Percentiles rank a stretch among this genome's conserved stretches.
Evolutionary conservation across 2,888 invertebrate genomes (phyloP).

Genomic region (Acheta domesticus): DNA sequence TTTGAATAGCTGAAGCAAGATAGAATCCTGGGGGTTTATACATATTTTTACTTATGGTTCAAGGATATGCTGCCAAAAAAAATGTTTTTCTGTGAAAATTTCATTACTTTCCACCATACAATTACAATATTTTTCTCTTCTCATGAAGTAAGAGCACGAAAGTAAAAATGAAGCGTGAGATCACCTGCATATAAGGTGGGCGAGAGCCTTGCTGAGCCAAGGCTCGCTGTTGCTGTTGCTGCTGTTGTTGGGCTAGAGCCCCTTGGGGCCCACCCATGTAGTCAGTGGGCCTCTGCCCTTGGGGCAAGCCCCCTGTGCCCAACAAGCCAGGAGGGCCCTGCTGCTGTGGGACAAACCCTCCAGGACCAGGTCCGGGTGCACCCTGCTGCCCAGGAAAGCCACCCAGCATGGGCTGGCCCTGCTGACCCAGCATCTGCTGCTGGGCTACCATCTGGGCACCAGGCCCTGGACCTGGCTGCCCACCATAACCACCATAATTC

Average conservation of each 20-base stretch:
- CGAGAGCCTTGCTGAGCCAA: slow-evolving; percentile 59
- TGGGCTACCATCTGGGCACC: slow-evolving; percentile 40
- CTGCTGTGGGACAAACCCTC: slow-evolving; percentile 36
- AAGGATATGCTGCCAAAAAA: too few species aligned
- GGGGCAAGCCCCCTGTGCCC: slow-evolving; percentile 18
- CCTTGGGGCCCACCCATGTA: slow-evolving; percentile 33
- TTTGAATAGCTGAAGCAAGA: too few species aligned
- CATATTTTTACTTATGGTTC: too few species aligned
- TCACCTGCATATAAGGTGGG: slow-evolving; percentile 66
- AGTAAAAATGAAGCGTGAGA: too few species aligned
- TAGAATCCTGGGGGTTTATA: too few species aligned
- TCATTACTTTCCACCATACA: too few species aligned
- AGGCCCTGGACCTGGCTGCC: slow-evolving; percentile 44
- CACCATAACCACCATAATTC: slow-evolving; percentile 60
- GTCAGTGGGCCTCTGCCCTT: slow-evolving; percentile 29
- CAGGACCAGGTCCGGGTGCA: neutral
- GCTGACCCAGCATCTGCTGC: slow-evolving; percentile 47
- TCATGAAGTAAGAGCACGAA: too few species aligned
- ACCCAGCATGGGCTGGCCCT: slow-evolving; percentile 43
- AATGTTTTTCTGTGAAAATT: too few species aligned
- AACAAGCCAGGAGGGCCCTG: slow-evolving; percentile 30
- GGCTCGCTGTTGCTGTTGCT: slow-evolving; percentile 55
- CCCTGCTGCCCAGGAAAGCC: slow-evolving; percentile 35
- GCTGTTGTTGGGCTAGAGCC: slow-evolving; percentile 45
- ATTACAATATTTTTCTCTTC: too few species aligned